These are phyloP conservation scores for Cyanoliseus patagonus DNA, from an alignment of 2,113 vertebrate species.

Conservation along the genomic window DNA sequence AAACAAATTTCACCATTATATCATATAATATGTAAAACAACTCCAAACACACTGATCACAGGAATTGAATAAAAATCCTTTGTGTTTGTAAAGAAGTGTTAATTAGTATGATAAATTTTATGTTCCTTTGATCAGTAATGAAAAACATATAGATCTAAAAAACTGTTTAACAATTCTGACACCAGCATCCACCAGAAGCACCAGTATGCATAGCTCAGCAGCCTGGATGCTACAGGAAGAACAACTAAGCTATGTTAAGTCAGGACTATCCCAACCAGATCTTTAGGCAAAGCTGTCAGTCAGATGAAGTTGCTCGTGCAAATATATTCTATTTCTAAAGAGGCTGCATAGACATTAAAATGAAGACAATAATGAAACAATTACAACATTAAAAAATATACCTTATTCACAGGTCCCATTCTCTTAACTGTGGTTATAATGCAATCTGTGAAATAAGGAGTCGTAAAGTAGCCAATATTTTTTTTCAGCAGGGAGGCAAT, in stretches of 20 bases:
- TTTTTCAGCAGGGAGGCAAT: constrained; percentile 15
- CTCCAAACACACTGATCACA: background rate
- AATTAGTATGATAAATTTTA: background rate
- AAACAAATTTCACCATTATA: background rate
- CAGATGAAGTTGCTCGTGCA: background rate
- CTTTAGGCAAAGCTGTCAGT: background rate
- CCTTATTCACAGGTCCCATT: constrained; percentile 10
- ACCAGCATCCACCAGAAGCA: background rate
- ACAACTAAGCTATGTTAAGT: background rate
- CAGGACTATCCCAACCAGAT: background rate
- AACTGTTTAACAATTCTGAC: background rate
- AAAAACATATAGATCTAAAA: background rate
- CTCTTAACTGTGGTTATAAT: background rate
- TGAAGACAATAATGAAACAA: constrained; percentile 17
- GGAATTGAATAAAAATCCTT: background rate
- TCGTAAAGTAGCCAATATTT: background rate
- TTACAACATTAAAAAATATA: background rate
- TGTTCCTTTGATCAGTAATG: background rate
- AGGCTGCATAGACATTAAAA: background rate
- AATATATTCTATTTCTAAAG: background rate
- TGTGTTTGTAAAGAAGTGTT: background rate
- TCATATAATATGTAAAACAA: background rate
- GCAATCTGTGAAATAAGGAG: background rate
- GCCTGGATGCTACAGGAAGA: background rate
- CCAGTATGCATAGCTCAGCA: background rate